Percentiles rank a stretch among this genome's conserved stretches.
Conservation (phyloP, 2,797 vertebrate genomes). For the Vultur gryphus region DNA sequence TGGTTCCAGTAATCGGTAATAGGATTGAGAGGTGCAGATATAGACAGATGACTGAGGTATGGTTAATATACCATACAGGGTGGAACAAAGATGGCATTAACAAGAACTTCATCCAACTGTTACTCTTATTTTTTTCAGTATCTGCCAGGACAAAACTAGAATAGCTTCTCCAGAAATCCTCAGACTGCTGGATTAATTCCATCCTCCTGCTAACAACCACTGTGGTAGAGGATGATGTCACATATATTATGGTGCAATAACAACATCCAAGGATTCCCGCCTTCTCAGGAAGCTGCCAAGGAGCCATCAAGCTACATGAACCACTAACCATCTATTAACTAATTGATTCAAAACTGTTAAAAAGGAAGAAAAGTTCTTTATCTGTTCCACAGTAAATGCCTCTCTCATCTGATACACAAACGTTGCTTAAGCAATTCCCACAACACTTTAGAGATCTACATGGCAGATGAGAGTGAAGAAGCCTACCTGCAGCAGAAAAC, state of each 20-base stretch:
- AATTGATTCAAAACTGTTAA: neutral
- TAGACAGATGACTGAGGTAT: neutral
- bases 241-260: neutral
- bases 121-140: neutral
- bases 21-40: neutral
- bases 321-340: neutral
- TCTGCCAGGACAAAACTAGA: neutral
- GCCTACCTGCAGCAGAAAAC: neutral
- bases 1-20: conserved; percentile 11
- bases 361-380: neutral
- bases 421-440: neutral
- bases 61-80: neutral
- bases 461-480: neutral
- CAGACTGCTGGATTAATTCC: neutral
- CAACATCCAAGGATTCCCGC: neutral
- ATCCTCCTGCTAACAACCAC: neutral
- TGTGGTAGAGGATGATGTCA: neutral
- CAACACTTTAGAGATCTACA: neutral
- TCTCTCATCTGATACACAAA: neutral
- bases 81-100: neutral
- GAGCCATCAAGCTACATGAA: neutral
- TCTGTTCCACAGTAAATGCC: neutral
- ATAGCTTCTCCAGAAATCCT: neutral
- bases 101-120: neutral
- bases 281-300: neutral